Evolutionary conservation across 2,797 vertebrate genomes (phyloP).

Genomic region (Artibeus lituratus): DNA sequence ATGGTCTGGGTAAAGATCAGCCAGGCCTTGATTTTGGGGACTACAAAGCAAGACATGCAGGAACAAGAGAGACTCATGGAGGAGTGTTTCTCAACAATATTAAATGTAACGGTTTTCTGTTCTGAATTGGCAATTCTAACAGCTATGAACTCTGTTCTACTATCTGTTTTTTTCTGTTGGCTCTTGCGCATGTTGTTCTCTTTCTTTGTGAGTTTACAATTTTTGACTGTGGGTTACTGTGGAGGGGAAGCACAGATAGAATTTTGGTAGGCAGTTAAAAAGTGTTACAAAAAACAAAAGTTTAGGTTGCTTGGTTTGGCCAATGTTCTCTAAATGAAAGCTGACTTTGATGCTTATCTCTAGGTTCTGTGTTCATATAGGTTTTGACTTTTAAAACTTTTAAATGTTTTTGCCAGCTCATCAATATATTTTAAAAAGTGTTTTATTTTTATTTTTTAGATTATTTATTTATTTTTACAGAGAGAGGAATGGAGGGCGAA

Average conservation of each 20-base stretch:
- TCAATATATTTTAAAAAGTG: neutral
- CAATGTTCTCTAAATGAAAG: neutral
- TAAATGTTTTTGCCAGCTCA: neutral
- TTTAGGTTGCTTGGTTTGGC: neutral
- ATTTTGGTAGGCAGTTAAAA: neutral
- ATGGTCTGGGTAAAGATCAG: neutral
- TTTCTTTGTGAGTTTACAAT: neutral
- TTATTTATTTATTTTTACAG: no score
- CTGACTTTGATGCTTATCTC: neutral
- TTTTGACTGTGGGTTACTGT: neutral
- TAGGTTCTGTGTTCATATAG: neutral
- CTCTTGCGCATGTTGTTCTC: neutral
- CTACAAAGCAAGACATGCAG: neutral
- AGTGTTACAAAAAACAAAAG: neutral
- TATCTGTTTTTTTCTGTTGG: neutral
- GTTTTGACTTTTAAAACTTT: slow-evolving; percentile 14
- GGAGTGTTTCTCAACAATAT: neutral
- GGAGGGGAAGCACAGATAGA: neutral
- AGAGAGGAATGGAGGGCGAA: no score
- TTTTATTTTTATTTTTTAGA: neutral
- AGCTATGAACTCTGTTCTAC: neutral
- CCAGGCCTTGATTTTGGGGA: neutral
- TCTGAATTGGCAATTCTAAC: neutral
- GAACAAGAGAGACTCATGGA: neutral
- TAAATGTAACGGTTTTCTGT: neutral